Percentiles rank a stretch among this genome's conserved stretches.
Evolutionary conservation across 2,888 invertebrate genomes (phyloP).

Genomic region (Pseudococcus viburni): DNA sequence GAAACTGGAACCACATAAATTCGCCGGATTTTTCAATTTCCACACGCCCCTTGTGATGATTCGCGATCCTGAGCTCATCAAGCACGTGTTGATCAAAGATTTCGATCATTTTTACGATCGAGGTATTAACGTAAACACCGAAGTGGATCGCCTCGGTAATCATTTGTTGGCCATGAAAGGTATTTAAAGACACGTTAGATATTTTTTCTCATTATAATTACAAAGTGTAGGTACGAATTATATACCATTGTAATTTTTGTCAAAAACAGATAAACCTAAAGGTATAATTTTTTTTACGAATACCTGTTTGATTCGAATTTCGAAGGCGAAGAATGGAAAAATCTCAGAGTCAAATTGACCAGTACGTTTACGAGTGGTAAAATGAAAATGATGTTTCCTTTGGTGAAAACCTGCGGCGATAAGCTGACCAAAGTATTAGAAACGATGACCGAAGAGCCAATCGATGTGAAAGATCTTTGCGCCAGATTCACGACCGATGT

Average conservation of each 20-base stretch:
- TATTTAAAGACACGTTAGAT: conserved; percentile 68
- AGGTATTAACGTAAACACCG: not conserved
- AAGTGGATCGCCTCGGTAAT: not conserved
- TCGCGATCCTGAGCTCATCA: conserved; percentile 25
- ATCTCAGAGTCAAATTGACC: conserved; percentile 39
- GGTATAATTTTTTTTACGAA: too few species aligned
- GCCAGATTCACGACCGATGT: conserved; percentile 73
- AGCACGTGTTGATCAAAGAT: conserved; percentile 14
- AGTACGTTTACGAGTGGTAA: not conserved
- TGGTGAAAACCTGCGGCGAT: not conserved
- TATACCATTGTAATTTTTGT: too few species aligned
- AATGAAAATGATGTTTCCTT: conserved; percentile 32
- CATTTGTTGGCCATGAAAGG: conserved; percentile 69
- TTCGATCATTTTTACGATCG: not conserved
- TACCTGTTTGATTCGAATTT: not conserved
- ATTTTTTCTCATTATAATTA: not conserved
- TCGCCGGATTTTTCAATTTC: conserved; percentile 7
- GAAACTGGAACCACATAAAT: conserved; percentile 21
- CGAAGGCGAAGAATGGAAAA: conserved; percentile 37
- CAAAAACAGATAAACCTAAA: too few species aligned
- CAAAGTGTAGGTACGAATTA: too few species aligned
- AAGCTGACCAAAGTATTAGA: conserved; percentile 7
- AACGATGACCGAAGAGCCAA: conserved; percentile 7
- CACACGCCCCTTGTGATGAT: not conserved
- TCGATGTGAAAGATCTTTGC: conserved; percentile 72